These are phyloP conservation scores for Machimus atricapillus DNA, from an alignment of 2,888 invertebrate genomes.

Conservation along the genomic window DNA sequence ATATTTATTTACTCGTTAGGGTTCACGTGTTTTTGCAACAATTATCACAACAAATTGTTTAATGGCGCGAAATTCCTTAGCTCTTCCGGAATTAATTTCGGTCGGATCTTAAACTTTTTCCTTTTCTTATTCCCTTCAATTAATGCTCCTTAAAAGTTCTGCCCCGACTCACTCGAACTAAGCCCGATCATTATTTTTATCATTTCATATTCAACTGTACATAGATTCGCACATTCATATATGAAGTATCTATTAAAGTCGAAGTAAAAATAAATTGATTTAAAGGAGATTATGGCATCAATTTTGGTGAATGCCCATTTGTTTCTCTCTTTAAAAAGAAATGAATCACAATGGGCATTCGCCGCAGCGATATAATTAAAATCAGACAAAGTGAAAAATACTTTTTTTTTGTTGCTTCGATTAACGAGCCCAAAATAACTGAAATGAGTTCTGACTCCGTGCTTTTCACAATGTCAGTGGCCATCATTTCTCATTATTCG, in stretches of 20 bases:
- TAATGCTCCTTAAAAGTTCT: neutral
- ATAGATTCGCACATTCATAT: neutral
- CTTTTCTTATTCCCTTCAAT: neutral
- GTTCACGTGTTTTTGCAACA: constrained; percentile 1
- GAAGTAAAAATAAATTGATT: neutral
- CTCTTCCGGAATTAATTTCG: neutral
- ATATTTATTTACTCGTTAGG: constrained; percentile 23
- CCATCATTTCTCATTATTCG: neutral
- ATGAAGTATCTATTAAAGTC: neutral
- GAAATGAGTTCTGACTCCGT: neutral
- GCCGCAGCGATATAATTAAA: neutral
- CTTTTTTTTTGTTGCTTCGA: neutral
- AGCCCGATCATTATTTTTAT: neutral
- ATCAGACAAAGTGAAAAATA: neutral
- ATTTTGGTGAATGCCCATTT: neutral
- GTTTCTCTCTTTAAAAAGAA: neutral
- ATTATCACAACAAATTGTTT: constrained; percentile 15
- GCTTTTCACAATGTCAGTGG: neutral
- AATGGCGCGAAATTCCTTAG: constrained; percentile 9
- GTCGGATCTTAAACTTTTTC: neutral
- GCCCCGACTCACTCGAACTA: neutral
- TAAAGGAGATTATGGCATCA: neutral
- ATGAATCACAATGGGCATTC: neutral
- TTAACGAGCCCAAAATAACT: neutral
- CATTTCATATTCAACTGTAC: neutral